These are phyloP conservation scores for Anastrepha obliqua DNA, from an alignment of 1,140 invertebrate genomes.

Conservation along the genomic window DNA sequence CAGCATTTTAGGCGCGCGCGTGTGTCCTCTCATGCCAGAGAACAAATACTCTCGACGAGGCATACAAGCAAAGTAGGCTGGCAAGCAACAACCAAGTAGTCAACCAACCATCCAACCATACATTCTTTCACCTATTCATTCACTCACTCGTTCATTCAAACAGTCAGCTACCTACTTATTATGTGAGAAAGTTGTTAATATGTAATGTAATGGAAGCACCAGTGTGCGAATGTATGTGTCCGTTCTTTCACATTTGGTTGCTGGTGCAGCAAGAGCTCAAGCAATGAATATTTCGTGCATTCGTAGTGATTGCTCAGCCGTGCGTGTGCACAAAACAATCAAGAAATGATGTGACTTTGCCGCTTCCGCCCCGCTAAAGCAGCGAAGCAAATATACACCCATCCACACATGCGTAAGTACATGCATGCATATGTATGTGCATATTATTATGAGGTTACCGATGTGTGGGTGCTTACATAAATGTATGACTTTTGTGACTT, in stretches of 20 bases:
- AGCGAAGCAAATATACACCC: neutral
- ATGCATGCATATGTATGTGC: too few species aligned
- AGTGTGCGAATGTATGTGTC: neutral
- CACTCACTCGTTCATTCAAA: neutral
- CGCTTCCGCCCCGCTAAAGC: neutral
- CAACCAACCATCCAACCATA: conserved; percentile 27
- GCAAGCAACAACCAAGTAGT: neutral
- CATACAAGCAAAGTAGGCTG: conserved; percentile 23
- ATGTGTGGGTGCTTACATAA: too few species aligned
- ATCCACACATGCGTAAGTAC: too few species aligned
- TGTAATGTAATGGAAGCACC: neutral
- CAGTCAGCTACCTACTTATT: conserved; percentile 14
- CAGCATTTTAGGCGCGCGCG: conserved; percentile 20
- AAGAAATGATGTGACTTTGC: conserved; percentile 44
- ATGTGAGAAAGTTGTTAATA: conserved; percentile 18
- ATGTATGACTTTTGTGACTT: too few species aligned
- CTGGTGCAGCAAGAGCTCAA: conserved; percentile 32
- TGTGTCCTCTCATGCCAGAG: conserved; percentile 2
- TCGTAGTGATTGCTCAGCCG: conserved; percentile 50
- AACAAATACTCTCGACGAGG: neutral
- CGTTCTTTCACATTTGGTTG: conserved; percentile 33
- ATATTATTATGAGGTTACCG: too few species aligned
- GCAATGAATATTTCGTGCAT: conserved; percentile 42
- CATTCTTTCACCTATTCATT: neutral
- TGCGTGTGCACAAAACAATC: conserved; percentile 49